Evolutionary conservation across 2,113 vertebrate genomes (phyloP), one percentile per base, ranked within the genome.

Genomic region (Anolis sagrei): DNA sequence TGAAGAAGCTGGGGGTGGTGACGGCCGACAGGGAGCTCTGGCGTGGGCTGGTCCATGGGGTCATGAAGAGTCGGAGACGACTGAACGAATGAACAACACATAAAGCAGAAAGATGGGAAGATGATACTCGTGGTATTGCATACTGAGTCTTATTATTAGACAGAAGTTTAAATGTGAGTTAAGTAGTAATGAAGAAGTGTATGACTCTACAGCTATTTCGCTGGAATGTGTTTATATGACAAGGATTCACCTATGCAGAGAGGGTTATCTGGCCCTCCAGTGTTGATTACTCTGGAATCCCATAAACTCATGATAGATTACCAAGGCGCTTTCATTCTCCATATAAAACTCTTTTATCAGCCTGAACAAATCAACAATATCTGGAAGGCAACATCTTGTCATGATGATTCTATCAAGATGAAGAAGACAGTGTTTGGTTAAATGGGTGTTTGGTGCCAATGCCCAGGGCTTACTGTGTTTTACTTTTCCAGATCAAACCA

Each of bases 161-260:
- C 39, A 44, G 39, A 44, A 44, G 39, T 44, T 44, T 2, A 44
- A 44, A 44, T 44, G 2, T 44, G 39, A 44, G 39, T 44, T 44
- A 44, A 44, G 39, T 44, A 44, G 39, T 44, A 5, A 44, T 44
- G 39, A 44, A 44, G 39, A 44, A 44, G 39, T 44, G 39, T 5
- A 44, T 44, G 39, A n/a, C n/a, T n/a, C 5, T 44, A 3, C 48
- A 21, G 13, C 49, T 18, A 51, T 18, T 5, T 62, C 54, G 3
- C 23, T 34, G 32, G 77, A 62, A 79, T 79, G 34, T 79, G 77
- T 79, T 79, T 79, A 79, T 79, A 62, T 79, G 25, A 39, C 32
- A 7, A 54, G 32, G 76, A 36, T 48, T 23, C 32, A 78, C 19
- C n/a, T 34, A 78, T 61, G 76, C 51, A 9, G 1, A 34, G n/a